Conservation (phyloP, 2,113 vertebrate species). For the Sakesphorus luctuosus region DNA sequence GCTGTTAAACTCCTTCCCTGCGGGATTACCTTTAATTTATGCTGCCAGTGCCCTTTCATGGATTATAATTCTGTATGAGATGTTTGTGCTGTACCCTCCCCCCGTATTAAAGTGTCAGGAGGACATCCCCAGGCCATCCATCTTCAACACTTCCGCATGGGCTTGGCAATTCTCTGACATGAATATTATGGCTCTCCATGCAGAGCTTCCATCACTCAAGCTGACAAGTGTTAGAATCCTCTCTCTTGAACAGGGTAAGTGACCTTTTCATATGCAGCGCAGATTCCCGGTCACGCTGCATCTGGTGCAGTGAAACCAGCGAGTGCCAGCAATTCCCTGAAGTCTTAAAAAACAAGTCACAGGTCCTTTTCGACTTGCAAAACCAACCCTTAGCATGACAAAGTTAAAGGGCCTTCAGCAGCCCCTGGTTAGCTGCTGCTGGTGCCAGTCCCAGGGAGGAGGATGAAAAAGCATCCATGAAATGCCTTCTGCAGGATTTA, state of each 20-base stretch:
- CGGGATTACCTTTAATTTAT: slow-evolving; percentile 29
- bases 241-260: slow-evolving; percentile 60
- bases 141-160: slow-evolving; percentile 66
- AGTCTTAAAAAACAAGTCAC: slow-evolving; percentile 72
- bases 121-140: slow-evolving; percentile 61
- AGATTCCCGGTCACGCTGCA: slow-evolving; percentile 73
- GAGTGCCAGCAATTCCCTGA: slow-evolving; percentile 64
- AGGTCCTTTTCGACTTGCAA: slow-evolving; percentile 79
- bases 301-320: slow-evolving; percentile 61
- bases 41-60: slow-evolving; percentile 38
- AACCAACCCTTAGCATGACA: slow-evolving; percentile 78
- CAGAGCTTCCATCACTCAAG: slow-evolving; percentile 61
- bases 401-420: slow-evolving; percentile 70
- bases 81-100: slow-evolving; percentile 47
- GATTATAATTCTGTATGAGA: slow-evolving; percentile 50
- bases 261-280: slow-evolving; percentile 85
- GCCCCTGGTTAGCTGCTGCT: slow-evolving; percentile 17
- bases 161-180: slow-evolving; percentile 69
- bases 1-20: slow-evolving; percentile 4
- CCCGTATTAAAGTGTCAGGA: slow-evolving; percentile 62
- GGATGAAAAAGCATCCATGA: background rate
- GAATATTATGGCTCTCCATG: slow-evolving; percentile 76
- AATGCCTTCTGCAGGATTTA: background rate
- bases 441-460: background rate
- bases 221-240: slow-evolving; percentile 68